Conservation (phyloP, 2,888 invertebrate species). For the Yponomeuta evonymella region DNA sequence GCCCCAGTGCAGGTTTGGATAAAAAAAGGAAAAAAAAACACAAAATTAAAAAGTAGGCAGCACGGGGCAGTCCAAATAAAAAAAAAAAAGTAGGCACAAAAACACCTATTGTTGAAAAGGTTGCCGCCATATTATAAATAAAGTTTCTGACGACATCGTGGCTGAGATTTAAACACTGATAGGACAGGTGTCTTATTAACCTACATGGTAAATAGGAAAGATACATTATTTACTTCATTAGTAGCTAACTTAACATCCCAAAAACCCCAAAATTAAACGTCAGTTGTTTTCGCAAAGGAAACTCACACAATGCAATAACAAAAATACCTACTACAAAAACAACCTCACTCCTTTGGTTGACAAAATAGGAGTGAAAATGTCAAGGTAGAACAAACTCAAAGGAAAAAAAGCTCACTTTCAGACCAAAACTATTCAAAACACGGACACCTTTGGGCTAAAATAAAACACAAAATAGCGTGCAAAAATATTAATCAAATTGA, state of each 20-base stretch:
- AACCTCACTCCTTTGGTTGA: constrained; percentile 58
- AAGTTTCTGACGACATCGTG: no score
- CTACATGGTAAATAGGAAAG: no score
- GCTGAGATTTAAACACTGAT: no score
- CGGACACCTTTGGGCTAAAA: constrained; percentile 68
- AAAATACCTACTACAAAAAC: constrained; percentile 31
- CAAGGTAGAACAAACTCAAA: constrained; percentile 69
- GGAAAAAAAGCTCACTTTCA: constrained; percentile 56
- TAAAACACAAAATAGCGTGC: constrained; percentile 39
- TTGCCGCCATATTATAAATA: no score
- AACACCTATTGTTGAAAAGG: no score
- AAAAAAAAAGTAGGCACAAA: no score
- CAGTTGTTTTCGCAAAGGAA: constrained; percentile 46
- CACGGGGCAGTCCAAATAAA: no score
- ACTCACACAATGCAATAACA: constrained; percentile 34
- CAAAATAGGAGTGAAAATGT: constrained; percentile 54
- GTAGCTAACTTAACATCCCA: constrained; percentile 22
- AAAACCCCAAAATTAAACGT: constrained; percentile 31
- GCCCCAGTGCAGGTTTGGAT: constrained; percentile 33
- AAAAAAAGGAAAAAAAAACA: background rate
- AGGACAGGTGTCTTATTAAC: no score
- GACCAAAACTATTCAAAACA: constrained; percentile 65
- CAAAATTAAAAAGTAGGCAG: background rate
- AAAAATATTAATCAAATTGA: constrained; percentile 36
- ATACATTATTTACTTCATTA: no score